Base-by-base conservation (phyloP, 23 tunicate genomes). In the Clavelina lepadiformis region DNA sequence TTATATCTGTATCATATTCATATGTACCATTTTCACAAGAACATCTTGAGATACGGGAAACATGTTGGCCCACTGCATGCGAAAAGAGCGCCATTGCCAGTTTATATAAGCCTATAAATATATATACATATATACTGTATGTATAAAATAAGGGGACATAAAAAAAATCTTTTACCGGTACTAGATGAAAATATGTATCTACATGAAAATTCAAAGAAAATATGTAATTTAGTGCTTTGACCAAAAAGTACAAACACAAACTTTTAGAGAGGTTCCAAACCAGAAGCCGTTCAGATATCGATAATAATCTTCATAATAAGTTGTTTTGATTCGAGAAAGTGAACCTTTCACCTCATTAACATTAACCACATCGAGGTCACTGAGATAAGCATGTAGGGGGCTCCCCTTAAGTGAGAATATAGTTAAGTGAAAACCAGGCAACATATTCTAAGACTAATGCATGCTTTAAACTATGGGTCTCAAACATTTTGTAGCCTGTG, bases 1-100 rank as follows among this genome's bases (percentile, higher is more conserved):
- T 18, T 15, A 54, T 54, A 54, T 11, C 7, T 15, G 23, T 54
- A 44, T 44, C 15, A 11, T 11, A 44, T 61, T 61, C 21, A 54
- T 18, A 3, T 4, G 5, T 44, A 65, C 71, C 58, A 69, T 24
- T 51, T 51, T 32, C 31, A 38, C 44, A 3, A 69, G 45, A 3
- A 72, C 67, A 58, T 56, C 54, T 25, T 72, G 77, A 26, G 77
- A 56, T n/a, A 72, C 15, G 26, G 77, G 77, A 58, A 72, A 72
- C 30, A 72, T 6, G 31, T 33, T 24, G 23, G 77, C 57, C 28
- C 57, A 2, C 26, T 36, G 21, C 18, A 32, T 31, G 11, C 68
- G 57, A 4, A 72, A 57, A 11, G 2, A 21, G 19, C 20, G 28
- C 53, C 66, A 57, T 30, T 68, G 5, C 19, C 32, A 51, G n/a